These are phyloP conservation scores for Trichonephila inaurata DNA, from an alignment of 1,140 invertebrate species.

Conservation along the genomic window DNA sequence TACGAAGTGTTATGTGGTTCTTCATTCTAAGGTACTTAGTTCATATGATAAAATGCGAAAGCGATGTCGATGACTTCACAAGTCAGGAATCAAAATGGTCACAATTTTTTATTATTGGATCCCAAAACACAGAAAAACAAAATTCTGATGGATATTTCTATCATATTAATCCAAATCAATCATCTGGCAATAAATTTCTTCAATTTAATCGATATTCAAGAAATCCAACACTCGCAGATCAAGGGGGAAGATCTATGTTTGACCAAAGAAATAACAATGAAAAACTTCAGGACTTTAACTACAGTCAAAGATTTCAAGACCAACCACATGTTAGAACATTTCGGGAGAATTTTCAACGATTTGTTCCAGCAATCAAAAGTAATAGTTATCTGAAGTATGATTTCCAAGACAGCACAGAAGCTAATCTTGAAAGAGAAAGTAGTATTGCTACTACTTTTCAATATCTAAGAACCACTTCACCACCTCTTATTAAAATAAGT, in stretches of 20 bases:
- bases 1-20: neutral
- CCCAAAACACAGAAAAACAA: neutral
- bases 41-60: neutral
- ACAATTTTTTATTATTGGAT: neutral
- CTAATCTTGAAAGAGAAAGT: neutral
- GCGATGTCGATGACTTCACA: neutral
- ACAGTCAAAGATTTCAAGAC: neutral
- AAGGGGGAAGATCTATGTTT: neutral
- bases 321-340: neutral
- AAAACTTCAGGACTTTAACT: neutral
- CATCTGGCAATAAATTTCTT: neutral
- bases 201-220: neutral
- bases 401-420: neutral
- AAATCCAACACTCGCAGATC: neutral
- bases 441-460: too few relatives aligned
- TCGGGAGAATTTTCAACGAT: neutral
- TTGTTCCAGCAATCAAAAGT: neutral
- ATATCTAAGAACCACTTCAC: too few relatives aligned
- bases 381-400: neutral
- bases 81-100: neutral
- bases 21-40: neutral
- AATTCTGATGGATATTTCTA: slow-evolving; percentile 7
- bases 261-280: neutral
- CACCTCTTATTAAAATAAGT: too few relatives aligned
- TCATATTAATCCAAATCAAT: neutral